phyloP scores from a whole-genome alignment of 2,113 vertebrate species.

The Fregata magnificens region DNA sequence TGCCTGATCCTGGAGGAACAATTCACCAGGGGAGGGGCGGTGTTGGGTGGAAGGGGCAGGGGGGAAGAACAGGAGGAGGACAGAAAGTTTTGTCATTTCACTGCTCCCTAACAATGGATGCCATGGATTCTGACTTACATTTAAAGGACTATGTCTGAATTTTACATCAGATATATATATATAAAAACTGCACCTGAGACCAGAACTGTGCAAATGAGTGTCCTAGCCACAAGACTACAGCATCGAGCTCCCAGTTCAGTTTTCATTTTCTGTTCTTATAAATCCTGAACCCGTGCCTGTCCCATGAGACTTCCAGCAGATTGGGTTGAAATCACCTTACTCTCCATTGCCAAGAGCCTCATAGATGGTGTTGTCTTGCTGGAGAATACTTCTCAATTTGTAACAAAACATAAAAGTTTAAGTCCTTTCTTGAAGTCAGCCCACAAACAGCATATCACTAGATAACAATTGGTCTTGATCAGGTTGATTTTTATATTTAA shows the following conservation, averaged over 20 bases:
- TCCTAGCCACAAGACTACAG: background rate
- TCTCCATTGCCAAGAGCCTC: background rate
- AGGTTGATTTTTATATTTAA: background rate
- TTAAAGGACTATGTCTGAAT: background rate
- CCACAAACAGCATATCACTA: background rate
- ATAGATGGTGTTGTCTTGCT: background rate
- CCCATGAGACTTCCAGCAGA: background rate
- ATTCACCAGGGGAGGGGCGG: accelerated
- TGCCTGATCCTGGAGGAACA: background rate
- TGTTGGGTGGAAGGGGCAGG: background rate
- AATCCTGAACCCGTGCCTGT: background rate
- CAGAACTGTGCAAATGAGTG: background rate
- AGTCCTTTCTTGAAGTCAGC: background rate
- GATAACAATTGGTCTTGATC: background rate
- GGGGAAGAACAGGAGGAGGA: background rate
- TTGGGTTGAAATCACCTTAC: background rate
- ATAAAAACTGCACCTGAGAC: background rate
- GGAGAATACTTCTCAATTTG: background rate
- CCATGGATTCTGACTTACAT: background rate
- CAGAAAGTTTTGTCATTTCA: background rate
- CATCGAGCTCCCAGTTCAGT: background rate
- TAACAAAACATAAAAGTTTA: background rate
- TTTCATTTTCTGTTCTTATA: background rate
- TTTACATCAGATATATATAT: background rate
- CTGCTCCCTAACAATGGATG: background rate